Base-by-base conservation (phyloP, 1,140 invertebrate species). In the Chrysopa pallens region DNA sequence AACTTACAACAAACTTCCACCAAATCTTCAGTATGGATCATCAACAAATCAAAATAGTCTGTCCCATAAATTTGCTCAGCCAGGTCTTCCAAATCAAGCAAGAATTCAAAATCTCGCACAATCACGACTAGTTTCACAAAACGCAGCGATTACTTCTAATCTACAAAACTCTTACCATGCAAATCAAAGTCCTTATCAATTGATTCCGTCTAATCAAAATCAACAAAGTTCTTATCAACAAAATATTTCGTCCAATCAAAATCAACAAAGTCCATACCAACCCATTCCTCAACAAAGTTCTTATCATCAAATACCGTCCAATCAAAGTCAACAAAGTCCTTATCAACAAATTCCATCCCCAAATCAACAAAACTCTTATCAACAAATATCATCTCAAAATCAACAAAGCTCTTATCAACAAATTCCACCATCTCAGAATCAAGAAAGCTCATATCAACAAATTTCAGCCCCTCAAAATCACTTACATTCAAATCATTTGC, bases 141-240 rank as follows among this genome's bases (percentile, higher is more conserved):
- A 23, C 5, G 17, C 2, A 3, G 17, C 17, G 5, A 23, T 23
- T 23, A 23, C 17, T 23, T 23, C 17, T 2, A 23, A 23, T 23
- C 17, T 5, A 23, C 17, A 23, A 23, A 23, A 23, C 17, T 23
- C 17, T 23, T 23, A 33, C 4, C n/a, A 33, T 33, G 8, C 31
- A 6, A 7, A 11, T 11, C 31, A 33, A 4, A 33, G n/a, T 33
- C n/a, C 31, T 8, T 11, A 33, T 6, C 31, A 33, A 33, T 6
- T 4, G 6, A 33, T 33, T 2, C 31, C 31, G 4, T 11, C 8
- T 2, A 3, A 2, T 11, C 31, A 33, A 33, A 8, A 63, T n/a
- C 53, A 55, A 0, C 53, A 55, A 6, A 62, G 48, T 43, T 53
- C 55, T 11, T 55, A 59, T 49, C 54, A 54, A 35, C 55, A 33